phyloP scores from a whole-genome alignment of 1,140 invertebrate species.

The Samia ricini region DNA sequence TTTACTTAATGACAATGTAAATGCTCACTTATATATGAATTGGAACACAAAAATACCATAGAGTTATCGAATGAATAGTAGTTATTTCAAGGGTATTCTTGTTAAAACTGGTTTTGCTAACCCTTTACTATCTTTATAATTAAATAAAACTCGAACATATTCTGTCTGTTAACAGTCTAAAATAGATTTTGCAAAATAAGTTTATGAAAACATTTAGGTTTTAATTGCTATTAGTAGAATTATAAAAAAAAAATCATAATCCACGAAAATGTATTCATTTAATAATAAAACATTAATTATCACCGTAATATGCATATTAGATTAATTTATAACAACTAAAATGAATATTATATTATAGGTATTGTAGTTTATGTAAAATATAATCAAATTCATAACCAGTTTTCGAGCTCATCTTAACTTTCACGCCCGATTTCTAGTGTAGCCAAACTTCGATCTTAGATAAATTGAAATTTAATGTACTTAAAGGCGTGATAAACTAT shows the following conservation, averaged over 20 bases:
- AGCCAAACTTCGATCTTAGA: conserved; percentile 10
- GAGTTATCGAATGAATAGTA: background rate
- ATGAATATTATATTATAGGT: conserved; percentile 1
- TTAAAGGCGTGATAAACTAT: background rate
- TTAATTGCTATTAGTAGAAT: background rate
- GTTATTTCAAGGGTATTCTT: background rate
- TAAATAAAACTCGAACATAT: background rate
- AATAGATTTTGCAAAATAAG: background rate
- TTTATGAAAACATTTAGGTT: background rate
- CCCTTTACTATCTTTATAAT: background rate
- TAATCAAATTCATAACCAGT: conserved; percentile 52
- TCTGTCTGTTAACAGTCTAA: too few species aligned
- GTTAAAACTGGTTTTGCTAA: background rate
- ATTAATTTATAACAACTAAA: background rate
- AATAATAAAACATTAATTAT: background rate
- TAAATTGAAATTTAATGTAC: background rate
- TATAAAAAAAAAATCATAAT: background rate
- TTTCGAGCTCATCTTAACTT: conserved; percentile 45
- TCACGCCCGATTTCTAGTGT: conserved; percentile 53
- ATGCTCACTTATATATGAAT: conserved; percentile 4
- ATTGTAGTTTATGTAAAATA: conserved; percentile 27
- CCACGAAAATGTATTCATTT: background rate
- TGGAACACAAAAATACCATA: conserved; percentile 3
- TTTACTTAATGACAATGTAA: conserved; percentile 33
- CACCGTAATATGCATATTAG: background rate